phyloP scores from a whole-genome alignment of 64 coral and sea anemone species.

The Anthopleura sola region DNA sequence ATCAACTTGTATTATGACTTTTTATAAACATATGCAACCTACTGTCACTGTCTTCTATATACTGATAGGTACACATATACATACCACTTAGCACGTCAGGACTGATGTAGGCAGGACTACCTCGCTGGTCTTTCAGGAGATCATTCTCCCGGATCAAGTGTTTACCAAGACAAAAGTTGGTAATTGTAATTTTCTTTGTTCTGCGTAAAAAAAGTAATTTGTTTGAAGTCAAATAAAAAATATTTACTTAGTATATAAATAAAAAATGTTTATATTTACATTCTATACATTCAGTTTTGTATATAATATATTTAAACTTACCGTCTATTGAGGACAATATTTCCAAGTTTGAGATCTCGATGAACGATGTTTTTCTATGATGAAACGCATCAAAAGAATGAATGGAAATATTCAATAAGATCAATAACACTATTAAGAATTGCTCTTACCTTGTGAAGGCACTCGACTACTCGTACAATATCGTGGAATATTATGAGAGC shows the following conservation, averaged over 20 bases:
- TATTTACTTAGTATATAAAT: not conserved
- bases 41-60: no score
- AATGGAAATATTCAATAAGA: not conserved
- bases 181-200: slow-evolving; percentile 96
- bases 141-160: slow-evolving; percentile 97
- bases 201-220: slow-evolving; percentile 22
- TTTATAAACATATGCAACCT: no score
- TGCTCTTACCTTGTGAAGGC: slow-evolving; percentile 83
- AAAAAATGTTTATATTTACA: no score
- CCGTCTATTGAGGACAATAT: slow-evolving; percentile 97
- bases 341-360: slow-evolving; percentile 98
- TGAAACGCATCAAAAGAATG: not conserved
- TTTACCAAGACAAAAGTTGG: slow-evolving; percentile 98
- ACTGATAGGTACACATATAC: no score
- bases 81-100: slow-evolving; percentile 97
- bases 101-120: slow-evolving; percentile 97
- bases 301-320: slow-evolving; percentile 2
- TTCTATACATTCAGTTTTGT: no score
- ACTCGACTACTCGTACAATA: slow-evolving; percentile 95
- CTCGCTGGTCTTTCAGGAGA: slow-evolving; percentile 90
- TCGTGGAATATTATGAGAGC: slow-evolving; percentile 95
- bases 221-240: not conserved
- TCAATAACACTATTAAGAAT: not conserved
- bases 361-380: slow-evolving; percentile 98
- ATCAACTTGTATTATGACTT: no score